Evolutionary conservation across 1,140 invertebrate genomes (phyloP).

Genomic region (Prorops nasuta): DNA sequence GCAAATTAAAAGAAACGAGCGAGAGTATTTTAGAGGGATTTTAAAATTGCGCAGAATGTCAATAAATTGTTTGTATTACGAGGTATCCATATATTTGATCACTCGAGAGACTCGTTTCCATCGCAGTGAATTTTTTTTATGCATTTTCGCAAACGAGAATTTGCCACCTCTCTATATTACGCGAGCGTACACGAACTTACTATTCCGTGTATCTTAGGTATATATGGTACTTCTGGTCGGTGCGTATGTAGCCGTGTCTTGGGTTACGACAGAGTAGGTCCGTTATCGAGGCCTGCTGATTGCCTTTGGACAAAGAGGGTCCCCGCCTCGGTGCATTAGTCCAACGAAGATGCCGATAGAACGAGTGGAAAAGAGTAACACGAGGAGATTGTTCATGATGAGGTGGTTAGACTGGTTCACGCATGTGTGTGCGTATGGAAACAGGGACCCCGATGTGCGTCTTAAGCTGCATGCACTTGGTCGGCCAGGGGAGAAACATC

Average conservation of each 20-base stretch:
- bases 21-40: too few relatives aligned
- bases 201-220: slow-evolving; percentile 14
- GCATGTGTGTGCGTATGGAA: slow-evolving; percentile 42
- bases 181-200: not conserved
- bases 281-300: slow-evolving; percentile 56
- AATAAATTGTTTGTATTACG: too few relatives aligned
- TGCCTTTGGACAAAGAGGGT: slow-evolving; percentile 51
- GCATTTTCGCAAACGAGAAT: too few relatives aligned
- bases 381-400: slow-evolving; percentile 54
- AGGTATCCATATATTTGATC: too few relatives aligned
- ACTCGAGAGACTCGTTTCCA: too few relatives aligned
- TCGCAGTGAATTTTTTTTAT: too few relatives aligned
- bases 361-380: slow-evolving; percentile 40
- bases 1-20: too few relatives aligned
- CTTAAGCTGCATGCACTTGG: slow-evolving; percentile 32
- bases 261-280: slow-evolving; percentile 54
- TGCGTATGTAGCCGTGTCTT: slow-evolving; percentile 32
- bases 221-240: slow-evolving; percentile 28
- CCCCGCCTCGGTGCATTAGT: slow-evolving; percentile 17
- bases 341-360: slow-evolving; percentile 34
- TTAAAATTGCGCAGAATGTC: too few relatives aligned
- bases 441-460: slow-evolving; percentile 33
- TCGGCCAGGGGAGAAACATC: slow-evolving; percentile 22
- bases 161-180: slow-evolving; percentile 1
- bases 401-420: slow-evolving; percentile 58